phyloP scores from a whole-genome alignment of 2,113 vertebrate genomes.

The Bos taurus region ARS-UCD2.0 NC_037328.1:33604501-33605000 shows the following conservation, averaged over 20 bases:
- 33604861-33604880: background rate
- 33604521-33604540: background rate
- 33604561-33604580: background rate
- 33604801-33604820: conserved; percentile 41
- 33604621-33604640: background rate
- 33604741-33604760: background rate
- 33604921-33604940: background rate
- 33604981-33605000: background rate
- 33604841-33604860: background rate
- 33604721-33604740: background rate
- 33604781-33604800: background rate
- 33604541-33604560: background rate
- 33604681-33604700: background rate
- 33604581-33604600: background rate
- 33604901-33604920: background rate
- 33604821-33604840: background rate
- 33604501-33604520: background rate
- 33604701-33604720: background rate
- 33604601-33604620: background rate
- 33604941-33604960: background rate
- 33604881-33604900: background rate
- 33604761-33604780: background rate
- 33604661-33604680: background rate
- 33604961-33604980: background rate
- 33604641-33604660: background rate